Conservation (phyloP, 2,888 invertebrate genomes). For the Sesia bembeciformis region DNA sequence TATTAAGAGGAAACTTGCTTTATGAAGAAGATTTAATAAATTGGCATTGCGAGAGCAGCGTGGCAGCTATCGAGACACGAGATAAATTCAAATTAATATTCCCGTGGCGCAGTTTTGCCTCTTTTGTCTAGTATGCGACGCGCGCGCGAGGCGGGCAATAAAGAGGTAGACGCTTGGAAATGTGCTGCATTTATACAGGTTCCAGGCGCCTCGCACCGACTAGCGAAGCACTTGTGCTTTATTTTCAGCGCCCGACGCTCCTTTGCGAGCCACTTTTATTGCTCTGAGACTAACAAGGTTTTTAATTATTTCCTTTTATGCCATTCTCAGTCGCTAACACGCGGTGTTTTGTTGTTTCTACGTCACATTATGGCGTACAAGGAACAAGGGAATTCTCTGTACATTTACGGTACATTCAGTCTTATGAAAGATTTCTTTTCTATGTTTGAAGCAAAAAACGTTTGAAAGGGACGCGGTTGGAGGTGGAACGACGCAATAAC, state of each 20-base stretch:
- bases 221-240: conserved; percentile 38
- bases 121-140: conserved; percentile 44
- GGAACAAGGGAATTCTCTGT: not conserved
- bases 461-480: not conserved
- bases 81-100: conserved; percentile 63
- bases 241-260: conserved; percentile 46
- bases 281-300: conserved; percentile 65
- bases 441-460: not conserved
- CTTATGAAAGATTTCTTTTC: not conserved
- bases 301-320: conserved; percentile 71
- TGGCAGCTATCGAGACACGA: conserved; percentile 10
- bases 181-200: conserved; percentile 65
- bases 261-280: conserved; percentile 58
- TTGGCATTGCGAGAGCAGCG: not conserved
- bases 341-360: conserved; percentile 27
- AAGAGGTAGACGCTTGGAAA: conserved; percentile 62
- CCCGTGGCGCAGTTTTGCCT: conserved; percentile 45
- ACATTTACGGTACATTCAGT: not conserved
- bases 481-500: conserved; percentile 28
- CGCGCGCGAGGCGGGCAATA: conserved; percentile 44
- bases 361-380: conserved; percentile 5
- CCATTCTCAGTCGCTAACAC: conserved; percentile 48
- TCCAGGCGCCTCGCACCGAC: conserved; percentile 25
- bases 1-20: not conserved
- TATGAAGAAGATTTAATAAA: not conserved